A percentile compares a stretch with the other conserved stretches of the same genome.
These are phyloP conservation scores for Sebastiscus albofasciatus DNA, from an alignment of 2,797 vertebrate genomes.

Conservation along the genomic window DNA sequence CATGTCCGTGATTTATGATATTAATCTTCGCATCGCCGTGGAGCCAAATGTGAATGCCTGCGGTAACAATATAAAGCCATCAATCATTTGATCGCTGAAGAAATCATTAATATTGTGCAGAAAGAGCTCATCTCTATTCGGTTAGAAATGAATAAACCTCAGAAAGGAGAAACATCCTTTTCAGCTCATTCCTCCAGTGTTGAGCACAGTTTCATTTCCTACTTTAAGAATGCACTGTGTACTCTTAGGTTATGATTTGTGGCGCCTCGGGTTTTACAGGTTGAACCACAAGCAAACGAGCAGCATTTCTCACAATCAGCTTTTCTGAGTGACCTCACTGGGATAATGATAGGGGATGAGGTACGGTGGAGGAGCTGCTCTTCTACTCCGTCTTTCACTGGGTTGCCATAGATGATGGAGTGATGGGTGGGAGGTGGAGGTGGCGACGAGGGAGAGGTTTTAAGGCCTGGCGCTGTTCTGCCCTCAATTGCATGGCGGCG, in stretches of 20 bases:
- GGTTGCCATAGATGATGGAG: conserved; percentile 56
- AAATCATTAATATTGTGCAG: conserved; percentile 42
- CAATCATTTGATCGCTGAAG: conserved; percentile 60
- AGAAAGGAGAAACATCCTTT: neutral
- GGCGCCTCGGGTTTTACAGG: conserved; percentile 61
- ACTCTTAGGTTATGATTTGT: conserved; percentile 53
- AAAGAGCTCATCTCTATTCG: conserved; percentile 21
- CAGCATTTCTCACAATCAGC: conserved; percentile 58
- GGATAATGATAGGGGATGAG: conserved; percentile 71
- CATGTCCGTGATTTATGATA: conserved; percentile 64
- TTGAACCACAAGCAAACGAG: conserved; percentile 61
- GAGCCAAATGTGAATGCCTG: conserved; percentile 59
- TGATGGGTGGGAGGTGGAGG: conserved; percentile 45
- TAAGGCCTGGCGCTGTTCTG: conserved; percentile 50
- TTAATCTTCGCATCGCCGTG: conserved; percentile 54
- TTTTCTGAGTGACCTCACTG: conserved; percentile 63
- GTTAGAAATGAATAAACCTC: neutral
- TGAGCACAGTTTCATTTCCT: conserved; percentile 15
- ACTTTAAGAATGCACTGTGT: conserved; percentile 18
- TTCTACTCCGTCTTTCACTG: conserved; percentile 10
- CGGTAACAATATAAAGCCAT: conserved; percentile 45
- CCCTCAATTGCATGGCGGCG: conserved; percentile 59
- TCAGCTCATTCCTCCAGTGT: conserved; percentile 12
- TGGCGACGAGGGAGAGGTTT: conserved; percentile 14
- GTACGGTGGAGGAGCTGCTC: conserved; percentile 42